Conservation (phyloP, 2,888 invertebrate species). For the Melinopterus prodromus region DNA sequence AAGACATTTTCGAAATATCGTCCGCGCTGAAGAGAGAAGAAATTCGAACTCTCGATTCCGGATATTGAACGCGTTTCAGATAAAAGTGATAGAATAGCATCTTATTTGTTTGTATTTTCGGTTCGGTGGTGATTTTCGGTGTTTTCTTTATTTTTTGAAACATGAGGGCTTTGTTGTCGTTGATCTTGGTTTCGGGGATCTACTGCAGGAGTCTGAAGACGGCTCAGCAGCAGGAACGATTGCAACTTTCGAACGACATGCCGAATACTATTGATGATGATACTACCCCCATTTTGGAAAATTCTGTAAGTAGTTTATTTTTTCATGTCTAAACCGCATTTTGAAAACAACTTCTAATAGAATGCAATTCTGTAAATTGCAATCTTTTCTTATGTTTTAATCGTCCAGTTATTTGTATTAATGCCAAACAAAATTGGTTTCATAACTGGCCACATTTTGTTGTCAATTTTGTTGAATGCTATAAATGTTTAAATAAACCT, state of each 20-base stretch:
- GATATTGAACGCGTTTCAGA: neutral
- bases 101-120: neutral
- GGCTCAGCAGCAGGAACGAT: conserved; percentile 20
- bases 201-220: conserved; percentile 38
- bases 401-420: too few species aligned
- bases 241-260: conserved; percentile 40
- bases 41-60: neutral
- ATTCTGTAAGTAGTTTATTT: conserved; percentile 29
- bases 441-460: too few species aligned
- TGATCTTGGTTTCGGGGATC: conserved; percentile 43
- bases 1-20: neutral
- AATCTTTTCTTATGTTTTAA: too few species aligned
- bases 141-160: conserved; percentile 16
- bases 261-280: conserved; percentile 40
- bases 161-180: conserved; percentile 45
- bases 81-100: too few species aligned
- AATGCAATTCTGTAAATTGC: too few species aligned
- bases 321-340: neutral
- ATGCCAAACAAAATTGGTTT: too few species aligned
- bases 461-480: too few species aligned
- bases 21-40: too few species aligned
- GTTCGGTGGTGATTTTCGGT: conserved; percentile 18
- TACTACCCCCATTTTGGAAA: conserved; percentile 18
- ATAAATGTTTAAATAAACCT: too few species aligned
- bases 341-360: too few species aligned